These are phyloP conservation scores for Scotopteryx bipunctaria DNA, from an alignment of 2,888 invertebrate genomes.

Conservation along the genomic window DNA sequence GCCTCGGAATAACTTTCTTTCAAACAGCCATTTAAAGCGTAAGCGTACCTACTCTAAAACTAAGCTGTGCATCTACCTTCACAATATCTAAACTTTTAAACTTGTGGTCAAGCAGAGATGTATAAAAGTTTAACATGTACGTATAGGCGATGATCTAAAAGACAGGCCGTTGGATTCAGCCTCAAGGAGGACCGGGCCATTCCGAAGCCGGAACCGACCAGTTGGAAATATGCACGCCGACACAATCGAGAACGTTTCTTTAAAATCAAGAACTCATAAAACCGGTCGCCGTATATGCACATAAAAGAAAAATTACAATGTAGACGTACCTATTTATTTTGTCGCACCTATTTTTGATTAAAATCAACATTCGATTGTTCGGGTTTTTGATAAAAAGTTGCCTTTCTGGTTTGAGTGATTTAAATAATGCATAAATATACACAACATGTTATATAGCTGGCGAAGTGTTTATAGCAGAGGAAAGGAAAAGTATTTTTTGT, in stretches of 20 bases:
- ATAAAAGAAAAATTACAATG: constrained; percentile 33
- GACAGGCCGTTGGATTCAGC: constrained; percentile 62
- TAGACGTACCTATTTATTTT: constrained; percentile 31
- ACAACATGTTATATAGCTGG: neutral
- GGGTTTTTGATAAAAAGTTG: constrained; percentile 14
- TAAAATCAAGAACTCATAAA: constrained; percentile 35
- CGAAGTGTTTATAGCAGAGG: neutral
- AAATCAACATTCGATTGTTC: constrained; percentile 22
- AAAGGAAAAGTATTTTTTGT: neutral
- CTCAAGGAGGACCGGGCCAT: constrained; percentile 80
- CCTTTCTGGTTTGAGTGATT: constrained; percentile 6
- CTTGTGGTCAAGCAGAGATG: neutral
- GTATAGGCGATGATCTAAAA: constrained; percentile 66
- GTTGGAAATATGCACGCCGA: constrained; percentile 58
- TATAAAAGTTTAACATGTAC: constrained; percentile 39
- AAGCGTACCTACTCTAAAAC: too few species aligned
- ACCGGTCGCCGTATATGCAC: constrained; percentile 35
- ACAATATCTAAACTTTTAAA: neutral
- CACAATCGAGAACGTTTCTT: constrained; percentile 49
- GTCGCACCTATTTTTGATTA: constrained; percentile 33
- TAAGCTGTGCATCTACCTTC: too few species aligned
- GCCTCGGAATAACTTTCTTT: too few species aligned
- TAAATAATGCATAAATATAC: neutral
- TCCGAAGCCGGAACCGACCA: constrained; percentile 74
- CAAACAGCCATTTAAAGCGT: too few species aligned